Conservation (phyloP, 2,797 vertebrate species). For the Chiroxiphia lanceolata region DNA sequence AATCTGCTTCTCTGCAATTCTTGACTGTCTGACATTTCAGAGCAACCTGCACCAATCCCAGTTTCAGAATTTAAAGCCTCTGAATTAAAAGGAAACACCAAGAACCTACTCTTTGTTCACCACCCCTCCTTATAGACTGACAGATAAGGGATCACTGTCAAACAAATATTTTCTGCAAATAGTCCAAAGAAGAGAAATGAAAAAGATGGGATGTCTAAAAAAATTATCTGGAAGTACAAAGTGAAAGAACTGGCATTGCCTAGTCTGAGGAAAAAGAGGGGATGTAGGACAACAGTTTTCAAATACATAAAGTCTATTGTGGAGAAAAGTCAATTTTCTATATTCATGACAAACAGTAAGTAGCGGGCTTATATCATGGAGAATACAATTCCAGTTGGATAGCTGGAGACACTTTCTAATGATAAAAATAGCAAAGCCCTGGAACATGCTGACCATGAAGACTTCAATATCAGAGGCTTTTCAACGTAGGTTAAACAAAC, state of each 20-base stretch:
- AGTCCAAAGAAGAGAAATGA: background rate
- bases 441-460: background rate
- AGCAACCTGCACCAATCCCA: background rate
- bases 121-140: background rate
- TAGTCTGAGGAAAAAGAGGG: background rate
- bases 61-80: background rate
- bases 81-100: background rate
- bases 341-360: background rate
- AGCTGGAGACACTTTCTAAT: background rate
- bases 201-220: background rate
- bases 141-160: background rate
- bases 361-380: background rate
- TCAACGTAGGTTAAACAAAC: background rate
- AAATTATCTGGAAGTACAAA: background rate
- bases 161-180: background rate
- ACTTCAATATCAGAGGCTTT: conserved; percentile 9
- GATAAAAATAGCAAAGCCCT: background rate
- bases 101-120: background rate
- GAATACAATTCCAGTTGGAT: background rate
- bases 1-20: background rate
- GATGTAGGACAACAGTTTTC: background rate
- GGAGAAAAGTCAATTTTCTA: background rate
- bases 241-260: background rate
- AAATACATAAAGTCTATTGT: background rate
- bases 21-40: background rate